phyloP scores from a whole-genome alignment of 2,797 vertebrate genomes.

The Tarsius wallacei region DNA sequence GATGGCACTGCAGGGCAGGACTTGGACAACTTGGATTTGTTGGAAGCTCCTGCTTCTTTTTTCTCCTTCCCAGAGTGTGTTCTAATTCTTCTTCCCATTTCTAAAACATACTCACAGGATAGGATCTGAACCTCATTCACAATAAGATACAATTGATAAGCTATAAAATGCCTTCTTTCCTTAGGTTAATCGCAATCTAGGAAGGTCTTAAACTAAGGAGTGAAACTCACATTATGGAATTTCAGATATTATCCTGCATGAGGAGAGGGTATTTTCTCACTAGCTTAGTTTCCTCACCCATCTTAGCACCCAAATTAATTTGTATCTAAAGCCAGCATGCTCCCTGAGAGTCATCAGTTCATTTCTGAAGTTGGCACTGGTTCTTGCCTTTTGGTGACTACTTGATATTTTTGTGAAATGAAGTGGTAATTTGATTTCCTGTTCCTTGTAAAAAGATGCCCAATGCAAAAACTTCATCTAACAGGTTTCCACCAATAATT shows the following conservation, averaged over 20 bases:
- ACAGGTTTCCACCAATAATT: constrained; percentile 77
- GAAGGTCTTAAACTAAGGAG: constrained; percentile 22
- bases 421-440: constrained; percentile 78
- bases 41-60: background rate
- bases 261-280: background rate
- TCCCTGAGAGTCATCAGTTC: background rate
- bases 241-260: background rate
- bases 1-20: background rate
- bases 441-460: constrained; percentile 62
- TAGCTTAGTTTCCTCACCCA: background rate
- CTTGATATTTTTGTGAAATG: constrained; percentile 74
- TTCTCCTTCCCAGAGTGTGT: background rate
- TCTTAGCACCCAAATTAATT: background rate
- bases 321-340: background rate
- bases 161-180: constrained; percentile 51
- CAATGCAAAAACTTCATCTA: constrained; percentile 54
- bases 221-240: constrained; percentile 4
- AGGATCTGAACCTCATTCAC: constrained; percentile 14
- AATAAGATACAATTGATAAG: background rate
- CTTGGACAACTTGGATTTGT: background rate
- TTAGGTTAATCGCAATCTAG: constrained; percentile 32
- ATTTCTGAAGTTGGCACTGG: background rate
- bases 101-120: background rate
- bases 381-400: constrained; percentile 59
- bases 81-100: constrained; percentile 34